Percentiles rank a stretch among this genome's conserved stretches.
These are phyloP conservation scores for Zaprionus kolodkinae DNA, from an alignment of 1,140 invertebrate species.

Conservation along the genomic window DNA sequence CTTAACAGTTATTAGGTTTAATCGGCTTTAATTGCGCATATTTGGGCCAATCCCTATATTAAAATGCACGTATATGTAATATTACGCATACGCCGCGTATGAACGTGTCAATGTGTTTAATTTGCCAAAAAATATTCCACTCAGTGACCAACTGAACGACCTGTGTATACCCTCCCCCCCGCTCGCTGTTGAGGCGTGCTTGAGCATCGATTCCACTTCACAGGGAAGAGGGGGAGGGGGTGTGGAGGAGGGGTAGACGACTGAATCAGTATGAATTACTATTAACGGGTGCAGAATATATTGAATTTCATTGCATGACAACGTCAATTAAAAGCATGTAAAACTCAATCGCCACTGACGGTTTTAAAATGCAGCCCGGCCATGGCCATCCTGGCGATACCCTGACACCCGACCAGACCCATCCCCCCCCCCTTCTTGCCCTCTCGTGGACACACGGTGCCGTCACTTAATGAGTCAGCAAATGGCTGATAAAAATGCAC, in stretches of 20 bases:
- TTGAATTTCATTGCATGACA: slow-evolving; percentile 83
- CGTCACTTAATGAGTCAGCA: slow-evolving; percentile 77
- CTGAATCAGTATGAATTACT: slow-evolving; percentile 71
- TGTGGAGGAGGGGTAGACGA: neutral
- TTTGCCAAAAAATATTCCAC: neutral
- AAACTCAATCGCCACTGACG: slow-evolving; percentile 81
- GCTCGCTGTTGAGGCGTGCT: slow-evolving; percentile 49
- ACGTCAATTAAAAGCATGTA: slow-evolving; percentile 84
- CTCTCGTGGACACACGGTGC: neutral
- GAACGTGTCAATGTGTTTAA: too few species aligned
- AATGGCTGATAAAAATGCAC: slow-evolving; percentile 82
- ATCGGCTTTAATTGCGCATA: neutral
- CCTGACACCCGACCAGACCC: slow-evolving; percentile 10
- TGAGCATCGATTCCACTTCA: slow-evolving; percentile 10
- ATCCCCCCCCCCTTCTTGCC: neutral
- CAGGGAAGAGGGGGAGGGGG: too few species aligned
- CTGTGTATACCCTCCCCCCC: neutral
- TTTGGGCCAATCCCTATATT: neutral
- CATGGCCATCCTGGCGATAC: slow-evolving; percentile 51
- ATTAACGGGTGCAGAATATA: slow-evolving; percentile 76
- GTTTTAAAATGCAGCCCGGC: slow-evolving; percentile 75
- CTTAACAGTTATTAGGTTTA: neutral
- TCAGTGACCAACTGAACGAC: slow-evolving; percentile 4
- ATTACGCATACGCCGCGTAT: slow-evolving; percentile 16
- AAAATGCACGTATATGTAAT: neutral